These are phyloP conservation scores for Orgyia antiqua DNA, from an alignment of 2,888 invertebrate species.

Conservation along the genomic window DNA sequence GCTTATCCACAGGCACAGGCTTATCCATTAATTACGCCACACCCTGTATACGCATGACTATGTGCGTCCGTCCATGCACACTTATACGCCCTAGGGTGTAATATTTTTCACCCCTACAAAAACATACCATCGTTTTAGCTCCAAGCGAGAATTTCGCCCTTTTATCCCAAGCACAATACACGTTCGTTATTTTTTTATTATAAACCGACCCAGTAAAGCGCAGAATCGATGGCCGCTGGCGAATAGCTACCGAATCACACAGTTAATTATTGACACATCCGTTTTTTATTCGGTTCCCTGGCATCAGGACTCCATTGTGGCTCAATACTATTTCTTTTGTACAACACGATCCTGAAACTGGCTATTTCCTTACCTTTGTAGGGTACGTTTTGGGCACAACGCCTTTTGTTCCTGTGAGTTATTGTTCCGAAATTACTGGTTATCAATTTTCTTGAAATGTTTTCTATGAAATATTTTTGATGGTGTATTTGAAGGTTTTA, in stretches of 20 bases:
- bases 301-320: slow-evolving; percentile 48
- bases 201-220: slow-evolving; percentile 45
- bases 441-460: slow-evolving; percentile 37
- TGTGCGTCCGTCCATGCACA: slow-evolving; percentile 37
- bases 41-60: slow-evolving; percentile 22
- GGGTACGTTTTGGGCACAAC: slow-evolving; percentile 33
- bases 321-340: slow-evolving; percentile 56
- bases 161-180: slow-evolving; percentile 59
- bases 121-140: slow-evolving; percentile 45
- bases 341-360: slow-evolving; percentile 39
- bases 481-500: background rate
- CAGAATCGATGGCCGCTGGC: slow-evolving; percentile 65
- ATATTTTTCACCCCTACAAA: slow-evolving; percentile 74
- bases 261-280: slow-evolving; percentile 77
- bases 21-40: too few relatives aligned
- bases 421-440: slow-evolving; percentile 40
- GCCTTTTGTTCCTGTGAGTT: slow-evolving; percentile 37
- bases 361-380: slow-evolving; percentile 66
- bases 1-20: too few relatives aligned
- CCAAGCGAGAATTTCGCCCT: slow-evolving; percentile 44
- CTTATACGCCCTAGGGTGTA: slow-evolving; percentile 67
- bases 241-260: slow-evolving; percentile 58
- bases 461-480: slow-evolving; percentile 1
- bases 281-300: slow-evolving; percentile 56
- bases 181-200: slow-evolving; percentile 47